Base-by-base conservation (phyloP, 1,140 invertebrate genomes). In the Bursaphelenchus mucronatus region DNA sequence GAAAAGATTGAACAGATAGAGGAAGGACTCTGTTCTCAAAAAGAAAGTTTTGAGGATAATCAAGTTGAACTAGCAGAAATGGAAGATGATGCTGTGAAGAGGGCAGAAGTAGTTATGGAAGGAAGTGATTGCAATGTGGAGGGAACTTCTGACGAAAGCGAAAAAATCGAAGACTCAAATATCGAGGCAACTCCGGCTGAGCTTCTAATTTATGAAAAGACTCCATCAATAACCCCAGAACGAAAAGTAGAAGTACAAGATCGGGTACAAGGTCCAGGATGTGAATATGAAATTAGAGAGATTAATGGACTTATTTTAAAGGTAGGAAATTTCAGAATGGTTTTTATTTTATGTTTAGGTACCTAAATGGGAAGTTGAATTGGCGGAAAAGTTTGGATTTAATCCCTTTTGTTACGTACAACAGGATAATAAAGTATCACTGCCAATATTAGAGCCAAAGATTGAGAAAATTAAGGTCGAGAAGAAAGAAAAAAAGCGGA, bases 281-380 rank as follows among this genome's bases (percentile, higher is more conserved):
- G 19, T n/a, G 13, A 49, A n/a, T n/a, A n/a, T 49, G 47, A 49
- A 49, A 19, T 6, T 6, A 49, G 13, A 49, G 19, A n/a, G 47
- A n/a, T 19, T n/a, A 19, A 19, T n/a, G 47, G 47, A 49, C 19
- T 49, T 49, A 6, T n/a, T n/a, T 49, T 49, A 49, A 49, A 49
- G 47, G 47, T 49, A 49, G 47, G 47, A n/a, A 49, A 6, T 49
- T n/a, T n/a, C 1, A n/a, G 47, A n/a, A n/a, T 49, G 1, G 19
- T 1, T 49, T 49, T n/a, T 49, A n/a, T n/a, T 6, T n/a, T n/a
- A 4, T 3, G 1, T 49, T 49, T 49, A 49, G 47, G 47, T 49
- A n/a, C 13, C 13, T 19, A 49, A 49, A 49, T 19, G 47, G 47
- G 19, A n/a, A n/a, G 47, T 19, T n/a, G 47, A 49, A n/a, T n/a